Conservation (phyloP, 53 echinoderm and acorn worm genomes). For the Temnopleurus reevesii region DNA sequence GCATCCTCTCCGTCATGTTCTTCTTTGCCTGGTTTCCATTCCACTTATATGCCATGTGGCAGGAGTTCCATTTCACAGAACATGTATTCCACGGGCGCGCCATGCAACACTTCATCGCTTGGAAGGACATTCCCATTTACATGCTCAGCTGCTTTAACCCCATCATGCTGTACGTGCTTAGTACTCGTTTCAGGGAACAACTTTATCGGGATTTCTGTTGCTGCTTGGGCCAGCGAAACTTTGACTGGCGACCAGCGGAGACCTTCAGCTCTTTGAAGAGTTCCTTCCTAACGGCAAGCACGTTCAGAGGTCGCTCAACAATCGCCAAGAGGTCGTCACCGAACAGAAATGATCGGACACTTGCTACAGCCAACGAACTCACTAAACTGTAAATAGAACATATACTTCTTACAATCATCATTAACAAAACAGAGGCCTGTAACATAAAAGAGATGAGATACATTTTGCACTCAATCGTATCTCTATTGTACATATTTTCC, state of each 20-base stretch:
- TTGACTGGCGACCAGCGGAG: constrained; percentile 17
- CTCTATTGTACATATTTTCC: too few species aligned
- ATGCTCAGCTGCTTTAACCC: constrained; percentile 24
- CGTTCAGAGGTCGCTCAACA: constrained; percentile 38
- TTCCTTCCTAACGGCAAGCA: constrained; percentile 22
- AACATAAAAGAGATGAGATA: too few species aligned
- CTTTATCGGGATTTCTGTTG: constrained; percentile 4
- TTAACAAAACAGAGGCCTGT: too few species aligned
- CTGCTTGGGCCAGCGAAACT: constrained; percentile 6
- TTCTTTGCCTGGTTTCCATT: constrained; percentile 26
- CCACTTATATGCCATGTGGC: neutral
- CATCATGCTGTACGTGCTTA: constrained; percentile 37
- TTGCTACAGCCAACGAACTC: neutral
- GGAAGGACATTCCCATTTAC: constrained; percentile 37
- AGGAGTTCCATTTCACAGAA: neutral
- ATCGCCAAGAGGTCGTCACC: constrained; percentile 1
- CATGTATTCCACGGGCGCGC: neutral
- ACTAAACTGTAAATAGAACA: neutral
- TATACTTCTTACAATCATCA: too few species aligned
- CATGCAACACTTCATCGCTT: neutral
- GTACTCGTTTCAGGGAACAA: constrained; percentile 45
- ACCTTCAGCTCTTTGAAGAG: constrained; percentile 32
- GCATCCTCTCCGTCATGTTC: constrained; percentile 36
- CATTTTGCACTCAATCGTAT: too few species aligned
- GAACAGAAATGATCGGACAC: neutral